Base-by-base conservation (phyloP, 2,113 vertebrate species). In the Apistogramma diplotaenia region DNA sequence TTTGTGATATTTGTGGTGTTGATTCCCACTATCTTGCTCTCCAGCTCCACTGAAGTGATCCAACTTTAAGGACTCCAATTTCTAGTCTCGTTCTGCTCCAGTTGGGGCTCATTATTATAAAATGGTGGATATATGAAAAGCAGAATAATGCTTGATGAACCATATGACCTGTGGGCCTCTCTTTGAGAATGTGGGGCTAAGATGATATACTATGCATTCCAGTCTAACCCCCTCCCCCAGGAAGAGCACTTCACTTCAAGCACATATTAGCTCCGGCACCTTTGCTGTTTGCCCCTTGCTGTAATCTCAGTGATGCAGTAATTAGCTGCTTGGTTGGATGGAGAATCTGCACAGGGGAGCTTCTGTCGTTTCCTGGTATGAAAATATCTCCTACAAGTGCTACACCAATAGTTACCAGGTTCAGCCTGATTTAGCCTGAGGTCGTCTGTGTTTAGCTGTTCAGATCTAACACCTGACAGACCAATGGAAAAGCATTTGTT, bases 201-300 rank as follows among this genome's bases (percentile, higher is more conserved):
- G 53, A 43, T 4, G 4, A 60, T 89, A 92, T 89, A 46, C 23
- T 87, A 62, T 86, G 87, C 82, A 89, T 92, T 92, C 84, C 90
- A 57, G 6, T 57, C 87, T 74, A 87, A 93, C 92, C 75, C 79
- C 85, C 60, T 10, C 56, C 82, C 84, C 65, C 10, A 54, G 76
- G 73, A 67, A 84, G 92, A 88, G 55, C 88, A 82, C 93, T 93
- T 88, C 86, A 93, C 86, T 87, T 89, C 74, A 84, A 92, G 92
- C 77, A 79, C 76, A 92, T 82, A 93, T 94, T 89, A 91, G 75
- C 88, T 85, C 76, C 18, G 25, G 65, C 13, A 33, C 85, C 40
- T 71, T 55, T 8, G 84, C 81, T 87, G 82, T 85, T 89, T 84
- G 51, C 76, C 60, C 29, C 78, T 74, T 80, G 82, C 79, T 75